Percentiles rank a stretch among this genome's conserved stretches.
Evolutionary conservation across 2,888 invertebrate genomes (phyloP).

Genomic region (Glyphotaelius pellucidus): DNA sequence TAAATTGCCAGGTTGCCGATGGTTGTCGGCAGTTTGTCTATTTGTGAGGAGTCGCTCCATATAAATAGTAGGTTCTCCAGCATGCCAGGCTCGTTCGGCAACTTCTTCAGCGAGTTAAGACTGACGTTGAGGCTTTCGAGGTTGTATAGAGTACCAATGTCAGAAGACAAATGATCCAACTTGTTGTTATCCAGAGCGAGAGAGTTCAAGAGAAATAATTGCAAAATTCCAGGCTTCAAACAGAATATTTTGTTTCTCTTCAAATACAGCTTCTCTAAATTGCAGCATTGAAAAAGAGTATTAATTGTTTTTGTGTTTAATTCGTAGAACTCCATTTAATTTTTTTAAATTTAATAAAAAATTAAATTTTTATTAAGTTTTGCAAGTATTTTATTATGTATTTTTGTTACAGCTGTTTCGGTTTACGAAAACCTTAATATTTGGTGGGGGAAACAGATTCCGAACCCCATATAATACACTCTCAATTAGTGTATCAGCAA

Average conservation of each 20-base stretch:
- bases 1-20: slow-evolving; percentile 70
- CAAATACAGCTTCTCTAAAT: slow-evolving; percentile 80
- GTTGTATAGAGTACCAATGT: slow-evolving; percentile 78
- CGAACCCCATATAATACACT: too few species aligned
- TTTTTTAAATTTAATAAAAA: too few species aligned
- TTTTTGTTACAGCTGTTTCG: too few species aligned
- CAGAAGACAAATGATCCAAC: slow-evolving; percentile 78
- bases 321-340: too few species aligned
- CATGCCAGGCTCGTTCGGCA: slow-evolving; percentile 77
- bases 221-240: slow-evolving; percentile 75
- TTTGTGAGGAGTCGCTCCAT: slow-evolving; percentile 71
- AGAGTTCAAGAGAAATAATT: slow-evolving; percentile 78
- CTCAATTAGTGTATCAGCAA: too few species aligned
- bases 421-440: too few species aligned
- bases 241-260: slow-evolving; percentile 80
- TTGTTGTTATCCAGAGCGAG: slow-evolving; percentile 83
- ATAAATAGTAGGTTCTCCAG: slow-evolving; percentile 69
- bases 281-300: slow-evolving; percentile 78
- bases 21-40: slow-evolving; percentile 69
- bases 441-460: too few species aligned
- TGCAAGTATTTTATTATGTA: too few species aligned
- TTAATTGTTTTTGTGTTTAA: too few species aligned
- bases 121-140: slow-evolving; percentile 82
- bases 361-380: too few species aligned
- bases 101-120: slow-evolving; percentile 79